Conservation (phyloP, 1,140 invertebrate species). For the Oscheius sp. region DNA sequence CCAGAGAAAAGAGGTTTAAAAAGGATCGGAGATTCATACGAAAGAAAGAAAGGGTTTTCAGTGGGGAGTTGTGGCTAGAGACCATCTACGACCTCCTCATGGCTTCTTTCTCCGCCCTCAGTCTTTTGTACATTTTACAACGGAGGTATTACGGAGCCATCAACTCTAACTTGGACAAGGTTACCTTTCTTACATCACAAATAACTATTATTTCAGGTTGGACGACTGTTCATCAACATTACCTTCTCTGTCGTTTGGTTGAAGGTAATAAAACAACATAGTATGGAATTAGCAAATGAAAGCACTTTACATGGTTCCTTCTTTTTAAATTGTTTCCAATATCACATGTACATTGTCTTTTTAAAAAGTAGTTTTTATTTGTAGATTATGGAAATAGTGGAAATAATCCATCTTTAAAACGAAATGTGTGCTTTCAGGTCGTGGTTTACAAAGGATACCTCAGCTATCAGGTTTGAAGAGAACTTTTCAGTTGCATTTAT, state of each 20-base stretch:
- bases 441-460: conserved; percentile 60
- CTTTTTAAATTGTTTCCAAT: too few species aligned
- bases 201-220: conserved; percentile 31
- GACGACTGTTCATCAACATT: conserved; percentile 55
- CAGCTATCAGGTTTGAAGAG: conserved; percentile 50
- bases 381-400: too few species aligned
- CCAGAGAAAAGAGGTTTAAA: not conserved
- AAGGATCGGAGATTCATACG: not conserved
- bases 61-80: conserved; percentile 48
- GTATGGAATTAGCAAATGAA: too few species aligned
- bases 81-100: conserved; percentile 52
- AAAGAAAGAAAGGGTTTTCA: not conserved
- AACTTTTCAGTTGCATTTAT: conserved; percentile 16
- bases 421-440: too few species aligned
- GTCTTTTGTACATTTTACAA: conserved; percentile 54
- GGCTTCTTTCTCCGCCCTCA: conserved; percentile 53
- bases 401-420: too few species aligned
- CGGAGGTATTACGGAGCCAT: conserved; percentile 57
- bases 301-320: too few species aligned
- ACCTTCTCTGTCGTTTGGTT: conserved; percentile 58
- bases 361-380: too few species aligned
- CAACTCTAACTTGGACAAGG: conserved; percentile 52
- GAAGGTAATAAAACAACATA: too few species aligned
- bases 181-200: not conserved
- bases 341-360: too few species aligned